Conservation (phyloP, 2,113 vertebrate genomes). For the Marmota monax region DNA sequence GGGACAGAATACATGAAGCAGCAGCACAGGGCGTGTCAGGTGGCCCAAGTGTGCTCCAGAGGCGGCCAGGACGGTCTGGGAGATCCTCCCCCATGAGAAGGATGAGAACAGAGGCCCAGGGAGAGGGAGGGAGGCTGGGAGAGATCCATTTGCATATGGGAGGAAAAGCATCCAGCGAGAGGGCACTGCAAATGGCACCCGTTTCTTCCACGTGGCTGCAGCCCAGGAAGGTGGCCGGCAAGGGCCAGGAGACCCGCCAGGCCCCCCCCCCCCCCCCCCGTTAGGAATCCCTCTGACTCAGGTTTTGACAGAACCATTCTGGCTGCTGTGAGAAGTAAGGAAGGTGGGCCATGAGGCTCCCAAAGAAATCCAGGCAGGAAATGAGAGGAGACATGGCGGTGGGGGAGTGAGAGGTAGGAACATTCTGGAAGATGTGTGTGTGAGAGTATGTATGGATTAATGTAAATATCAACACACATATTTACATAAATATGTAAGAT, state of each 20-base stretch:
- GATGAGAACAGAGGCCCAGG: no score
- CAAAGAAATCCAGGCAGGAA: neutral
- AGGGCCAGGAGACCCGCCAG: neutral
- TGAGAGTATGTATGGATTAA: no score
- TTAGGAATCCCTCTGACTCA: neutral
- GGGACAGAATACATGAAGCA: neutral
- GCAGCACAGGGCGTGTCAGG: neutral
- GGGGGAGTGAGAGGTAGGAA: neutral
- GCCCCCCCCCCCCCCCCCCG: fast-evolving
- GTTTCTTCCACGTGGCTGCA: no score
- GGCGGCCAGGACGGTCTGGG: neutral
- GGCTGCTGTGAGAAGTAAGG: no score
- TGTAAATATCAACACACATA: neutral
- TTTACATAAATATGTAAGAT: neutral
- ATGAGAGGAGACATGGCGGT: fast-evolving
- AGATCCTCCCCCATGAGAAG: neutral
- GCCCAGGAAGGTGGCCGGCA: no score
- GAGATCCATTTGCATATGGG: fast-evolving
- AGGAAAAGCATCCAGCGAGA: neutral
- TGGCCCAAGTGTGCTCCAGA: fast-evolving
- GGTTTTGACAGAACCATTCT: neutral
- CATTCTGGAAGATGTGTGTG: neutral
- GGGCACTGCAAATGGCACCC: no score
- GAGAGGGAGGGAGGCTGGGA: neutral
- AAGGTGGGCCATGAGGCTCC: fast-evolving